Evolutionary conservation across 35 echinoderm and acorn worm genomes (phyloP), one percentile per base, ranked within the genome.

Genomic region (Ptychodera flava): DNA sequence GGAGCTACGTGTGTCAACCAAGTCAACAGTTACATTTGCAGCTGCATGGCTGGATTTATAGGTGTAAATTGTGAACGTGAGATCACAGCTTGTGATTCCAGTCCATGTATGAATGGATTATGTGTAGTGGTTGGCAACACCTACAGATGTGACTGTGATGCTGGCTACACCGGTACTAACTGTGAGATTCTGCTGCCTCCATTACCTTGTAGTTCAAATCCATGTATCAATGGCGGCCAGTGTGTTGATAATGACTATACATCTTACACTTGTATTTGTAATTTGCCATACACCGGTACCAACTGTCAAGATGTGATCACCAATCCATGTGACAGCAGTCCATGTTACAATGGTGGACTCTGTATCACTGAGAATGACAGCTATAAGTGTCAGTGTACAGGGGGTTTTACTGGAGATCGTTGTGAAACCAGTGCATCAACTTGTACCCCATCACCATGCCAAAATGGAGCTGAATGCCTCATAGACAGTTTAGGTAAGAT

Each of bases 21-120:
- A 45, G 36, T 87, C 15, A 87, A 91, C 33, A 77, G 27, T 37
- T 91, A 83, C 76, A 31, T 32, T 6, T 91, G 90, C 83, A 76
- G 38, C 33, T 99, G 96, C 38, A 27, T 52, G 1, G 38, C 78
- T 1, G 92, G 90, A 1, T 99, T 85, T 85, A 88, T 52, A 33
- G 96, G 96, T 1, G 30, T 37, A 0, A 86, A 78, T n/a, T 99
- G 96, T 53, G 88, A 92, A 36, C 84, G 30, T 2, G 85, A 89
- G 37, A 86, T 99, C 36, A 84, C 79, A 33, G 90, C 93, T 15
- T 99, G 96, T 85, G 90, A 99, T 80, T 92, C 88, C 64, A 87
- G 79, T 35, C 96, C 96, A 1, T 99, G 96, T 92, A 82, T 90
- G 0, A 90, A 91, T 28, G 92, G 96, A 29, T 52, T 36, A 31